Evolutionary conservation across 2,113 vertebrate genomes (phyloP).

Genomic region (Urocitellus parryii): DNA sequence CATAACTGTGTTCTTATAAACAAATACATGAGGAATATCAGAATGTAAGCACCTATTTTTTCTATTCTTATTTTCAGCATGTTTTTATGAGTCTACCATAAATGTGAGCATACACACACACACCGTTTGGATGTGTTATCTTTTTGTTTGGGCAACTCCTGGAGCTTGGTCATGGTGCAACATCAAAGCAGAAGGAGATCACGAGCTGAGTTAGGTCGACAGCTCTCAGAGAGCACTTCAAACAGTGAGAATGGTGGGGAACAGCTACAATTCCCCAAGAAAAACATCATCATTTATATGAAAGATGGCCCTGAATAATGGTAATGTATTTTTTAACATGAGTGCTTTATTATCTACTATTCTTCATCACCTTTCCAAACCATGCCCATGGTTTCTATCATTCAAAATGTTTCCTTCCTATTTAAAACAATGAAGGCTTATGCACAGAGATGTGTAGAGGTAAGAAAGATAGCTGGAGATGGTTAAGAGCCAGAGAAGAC

Average conservation of each 20-base stretch:
- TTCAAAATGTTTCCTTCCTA: constrained; percentile 68
- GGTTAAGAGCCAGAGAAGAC: not conserved
- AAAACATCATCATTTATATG: constrained; percentile 78
- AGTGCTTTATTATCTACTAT: constrained; percentile 70
- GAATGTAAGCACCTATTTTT: not conserved
- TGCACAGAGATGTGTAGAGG: not conserved
- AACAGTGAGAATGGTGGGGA: constrained; percentile 70
- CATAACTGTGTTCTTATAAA: not conserved
- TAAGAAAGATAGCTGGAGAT: not conserved
- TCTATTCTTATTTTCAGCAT: constrained; percentile 4
- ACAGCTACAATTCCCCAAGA: constrained; percentile 78
- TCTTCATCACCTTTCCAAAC: constrained; percentile 70
- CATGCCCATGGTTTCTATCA: constrained; percentile 72
- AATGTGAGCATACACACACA: constrained; percentile 52
- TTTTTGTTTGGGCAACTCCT: constrained; percentile 74
- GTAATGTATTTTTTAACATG: constrained; percentile 76
- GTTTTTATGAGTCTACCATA: constrained; percentile 66
- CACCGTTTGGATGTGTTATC: constrained; percentile 65
- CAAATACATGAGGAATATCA: not conserved
- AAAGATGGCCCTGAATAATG: constrained; percentile 80
- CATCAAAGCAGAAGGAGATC: constrained; percentile 82
- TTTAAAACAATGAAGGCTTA: constrained; percentile 62
- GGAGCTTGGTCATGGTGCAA: constrained; percentile 70
- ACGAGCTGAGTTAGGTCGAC: constrained; percentile 62
- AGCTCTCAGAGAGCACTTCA: constrained; percentile 80